Evolutionary conservation across 2,888 invertebrate species (phyloP), one percentile per base, ranked within the genome.

Genomic region (Tubulanus polymorphus): DNA sequence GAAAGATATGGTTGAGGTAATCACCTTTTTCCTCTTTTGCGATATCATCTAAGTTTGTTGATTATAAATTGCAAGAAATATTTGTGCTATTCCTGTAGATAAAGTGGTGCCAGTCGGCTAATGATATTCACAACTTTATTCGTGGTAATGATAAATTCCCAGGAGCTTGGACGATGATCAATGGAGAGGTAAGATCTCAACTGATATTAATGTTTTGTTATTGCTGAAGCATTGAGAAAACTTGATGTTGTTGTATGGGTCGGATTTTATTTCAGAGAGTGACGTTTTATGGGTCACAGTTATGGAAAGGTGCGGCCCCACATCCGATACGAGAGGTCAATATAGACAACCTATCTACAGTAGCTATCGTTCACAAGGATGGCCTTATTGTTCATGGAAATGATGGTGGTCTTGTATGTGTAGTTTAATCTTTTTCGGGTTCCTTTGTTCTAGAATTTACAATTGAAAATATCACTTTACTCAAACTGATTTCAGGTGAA

Each of bases 111-210:
- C 67, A 74, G 63, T 79, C 86, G 0, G 90, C 88, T 0, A 71
- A 82, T 32, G 84, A 85, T n/a, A 81, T 96, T 3, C 95, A 94
- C 81, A 91, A 96, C 78, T 96, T 94, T 74, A 90, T 97, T 63
- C 84, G 96, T 23, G 95, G 91, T 0, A 83, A 94, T 70, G 96
- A 96, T 76, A 94, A 93, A 2, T 91, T 93, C 0, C 96, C 96
- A 0, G 96, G 96, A 0, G 95, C 96, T 0, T 87, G 90, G 79
- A 84, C 88, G 0, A 78, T 79, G 1, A 64, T 87, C 48, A 84
- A 84, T 61, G 83, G 81, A 37, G 83, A 87, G 70, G 79, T 78
- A 59, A 47, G 55, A 28, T 5, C n/a, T 54, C n/a, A n/a, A n/a
- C n/a, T n/a, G n/a, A n/a, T n/a, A n/a, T n/a, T n/a, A 32, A 32